Base-by-base conservation (phyloP, 2,113 vertebrate species). In the Nothoprocta pentlandii region DNA sequence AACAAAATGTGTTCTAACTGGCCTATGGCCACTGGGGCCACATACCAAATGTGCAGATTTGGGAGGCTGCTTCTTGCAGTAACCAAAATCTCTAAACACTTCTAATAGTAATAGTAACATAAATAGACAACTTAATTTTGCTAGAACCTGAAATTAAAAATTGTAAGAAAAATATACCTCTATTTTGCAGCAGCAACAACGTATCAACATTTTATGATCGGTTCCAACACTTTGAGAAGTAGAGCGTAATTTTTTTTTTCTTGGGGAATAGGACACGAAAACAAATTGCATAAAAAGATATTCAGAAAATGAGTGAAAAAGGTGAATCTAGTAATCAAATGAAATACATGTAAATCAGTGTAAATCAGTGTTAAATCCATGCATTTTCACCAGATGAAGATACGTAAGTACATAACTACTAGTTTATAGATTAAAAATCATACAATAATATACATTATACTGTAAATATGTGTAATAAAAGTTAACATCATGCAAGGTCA, bases 341-440 rank as follows among this genome's bases (percentile, higher is more conserved):
- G 67, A 6, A 81, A 10, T 5, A 78, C 66, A 66, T 0, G 4
- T 9, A 39, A 16, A 51, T 16, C 20, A 79, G 11, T 8, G 68
- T 17, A n/a, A 5, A 51, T 16, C 15, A 79, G 13, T 9, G 68
- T 19, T 32, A 88, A 82, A 81, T 47, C 7, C 71, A 20, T 32
- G 71, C 10, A 22, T 51, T 75, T 71, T 58, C 2, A 49, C 9
- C 58, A 68, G 49, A 58, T 0, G 0, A 39, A 41, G 12, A 4
- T 49, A 26, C 23, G 4, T 39, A 78, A 47, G 5, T 61, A 47
- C 4, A 42, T 25, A 58, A 1, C 2, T 78, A 23, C 17, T 69
- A 16, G 36, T n/a, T 86, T 61, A 42, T 30, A 69, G 41, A 59
- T 9, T 49, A 28, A 56, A 54, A 23, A 6, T 0, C 41, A 36